Evolutionary conservation across 2,888 invertebrate species (phyloP), one percentile per base, ranked within the genome.

Genomic region (Catocala sponsa): DNA sequence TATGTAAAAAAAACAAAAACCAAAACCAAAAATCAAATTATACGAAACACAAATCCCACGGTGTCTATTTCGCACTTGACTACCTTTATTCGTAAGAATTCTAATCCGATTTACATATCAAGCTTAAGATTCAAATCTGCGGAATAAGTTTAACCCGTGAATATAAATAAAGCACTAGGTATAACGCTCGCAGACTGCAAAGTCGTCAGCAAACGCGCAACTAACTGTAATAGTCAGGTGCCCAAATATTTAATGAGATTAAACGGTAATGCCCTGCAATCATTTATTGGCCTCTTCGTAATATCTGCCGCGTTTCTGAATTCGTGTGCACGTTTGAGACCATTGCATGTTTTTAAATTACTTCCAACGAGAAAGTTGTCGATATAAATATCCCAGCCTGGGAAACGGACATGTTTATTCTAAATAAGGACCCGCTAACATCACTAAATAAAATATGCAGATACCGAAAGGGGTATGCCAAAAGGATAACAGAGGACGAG

Each of bases 141-240:
- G 80, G 83, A 84, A 85, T 84, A 85, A 84, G 81, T 81, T 80
- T 81, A 86, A 83, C 83, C 78, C 75, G 83, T 87, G 86, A 86
- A 87, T 86, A 83, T 82, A 85, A 87, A 87, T 85, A 80, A 86
- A 85, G 82, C 80, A 78, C 83, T 85, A 83, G 80, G 74, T 78
- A 80, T 82, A 83, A 86, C 87, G 87, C 77, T 72, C 61, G 63
- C 63, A 65, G 86, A 86, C 84, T 87, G 81, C 81, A 79, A 86
- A 86, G 76, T 82, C 74, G 76, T 73, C 74, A 64, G 70, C 72
- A 66, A 76, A 71, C 65, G 78, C 69, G 68, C 70, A 70, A 62
- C 54, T 84, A 84, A 84, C 84, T 82, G 84, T 84, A 82, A 68
- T 68, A 55, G 43, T 70, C 65, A 55, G 71, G 72, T 78, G 75